Conservation (phyloP, 2,797 vertebrate genomes). For the Hydrophis major region DNA sequence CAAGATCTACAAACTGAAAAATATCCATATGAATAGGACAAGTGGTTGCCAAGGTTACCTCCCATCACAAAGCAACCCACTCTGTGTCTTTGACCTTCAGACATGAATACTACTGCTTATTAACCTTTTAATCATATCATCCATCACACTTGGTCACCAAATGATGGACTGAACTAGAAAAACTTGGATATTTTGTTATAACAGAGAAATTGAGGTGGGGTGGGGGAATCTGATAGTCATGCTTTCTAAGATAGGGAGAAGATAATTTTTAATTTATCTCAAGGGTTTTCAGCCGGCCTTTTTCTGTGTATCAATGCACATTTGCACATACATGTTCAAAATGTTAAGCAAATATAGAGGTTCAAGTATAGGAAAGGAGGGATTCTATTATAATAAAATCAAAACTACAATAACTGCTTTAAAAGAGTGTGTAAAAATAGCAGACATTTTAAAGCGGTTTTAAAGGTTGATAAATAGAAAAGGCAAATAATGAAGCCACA, state of each 20-base stretch:
- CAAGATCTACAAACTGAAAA: not conserved
- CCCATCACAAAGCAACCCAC: not conserved
- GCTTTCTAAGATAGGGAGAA: not conserved
- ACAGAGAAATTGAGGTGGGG: not conserved
- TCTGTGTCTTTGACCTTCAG: not conserved
- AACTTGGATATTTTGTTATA: not conserved
- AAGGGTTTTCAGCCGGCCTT: not conserved
- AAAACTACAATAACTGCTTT: not conserved
- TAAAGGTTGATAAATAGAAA: not conserved
- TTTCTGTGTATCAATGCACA: not conserved
- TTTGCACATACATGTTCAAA: not conserved
- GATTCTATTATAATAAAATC: not conserved
- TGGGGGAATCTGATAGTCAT: not conserved
- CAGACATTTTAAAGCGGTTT: not conserved
- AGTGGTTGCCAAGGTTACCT: not conserved
- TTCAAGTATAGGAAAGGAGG: not conserved
- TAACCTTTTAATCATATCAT: not conserved
- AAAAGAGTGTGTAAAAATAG: not conserved
- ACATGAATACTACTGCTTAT: constrained; percentile 5
- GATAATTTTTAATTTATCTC: not conserved
- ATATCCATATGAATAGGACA: not conserved
- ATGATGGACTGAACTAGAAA: not conserved
- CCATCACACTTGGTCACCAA: not conserved
- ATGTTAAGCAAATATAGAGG: not conserved
- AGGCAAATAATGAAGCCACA: not conserved